These are phyloP conservation scores for Morinoia aosen DNA, from an alignment of 2,888 invertebrate genomes.

Conservation along the genomic window DNA sequence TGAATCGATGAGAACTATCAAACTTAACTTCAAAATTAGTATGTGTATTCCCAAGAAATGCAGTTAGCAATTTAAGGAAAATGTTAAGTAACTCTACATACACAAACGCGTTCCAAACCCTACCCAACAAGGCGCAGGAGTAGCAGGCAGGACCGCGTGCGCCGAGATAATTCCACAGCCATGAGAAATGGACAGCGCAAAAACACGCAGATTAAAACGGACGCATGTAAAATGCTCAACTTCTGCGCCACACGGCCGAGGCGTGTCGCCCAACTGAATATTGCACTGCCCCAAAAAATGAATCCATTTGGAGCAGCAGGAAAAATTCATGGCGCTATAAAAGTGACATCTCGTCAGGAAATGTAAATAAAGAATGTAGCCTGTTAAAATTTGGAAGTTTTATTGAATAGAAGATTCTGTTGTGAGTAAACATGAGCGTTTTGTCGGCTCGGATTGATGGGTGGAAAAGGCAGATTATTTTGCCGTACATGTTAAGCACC, in stretches of 20 bases:
- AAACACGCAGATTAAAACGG: not conserved
- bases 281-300: not conserved
- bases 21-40: not conserved
- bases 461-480: not conserved
- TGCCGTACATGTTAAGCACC: not conserved
- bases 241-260: not conserved
- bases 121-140: not conserved
- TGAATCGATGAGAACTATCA: too few species aligned
- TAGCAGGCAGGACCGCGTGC: not conserved
- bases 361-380: constrained; percentile 2
- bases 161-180: not conserved
- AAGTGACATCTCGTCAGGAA: not conserved
- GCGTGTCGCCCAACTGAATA: constrained; percentile 6
- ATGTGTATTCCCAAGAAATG: not conserved
- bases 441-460: not conserved
- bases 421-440: not conserved
- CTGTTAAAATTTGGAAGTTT: not conserved
- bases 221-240: not conserved
- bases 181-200: not conserved
- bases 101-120: not conserved
- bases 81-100: not conserved
- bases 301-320: constrained; percentile 13
- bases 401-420: constrained; percentile 6
- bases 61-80: not conserved
- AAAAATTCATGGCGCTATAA: not conserved